Base-by-base conservation (phyloP, 2,113 vertebrate species). In the Aptenodytes forsteri region DNA sequence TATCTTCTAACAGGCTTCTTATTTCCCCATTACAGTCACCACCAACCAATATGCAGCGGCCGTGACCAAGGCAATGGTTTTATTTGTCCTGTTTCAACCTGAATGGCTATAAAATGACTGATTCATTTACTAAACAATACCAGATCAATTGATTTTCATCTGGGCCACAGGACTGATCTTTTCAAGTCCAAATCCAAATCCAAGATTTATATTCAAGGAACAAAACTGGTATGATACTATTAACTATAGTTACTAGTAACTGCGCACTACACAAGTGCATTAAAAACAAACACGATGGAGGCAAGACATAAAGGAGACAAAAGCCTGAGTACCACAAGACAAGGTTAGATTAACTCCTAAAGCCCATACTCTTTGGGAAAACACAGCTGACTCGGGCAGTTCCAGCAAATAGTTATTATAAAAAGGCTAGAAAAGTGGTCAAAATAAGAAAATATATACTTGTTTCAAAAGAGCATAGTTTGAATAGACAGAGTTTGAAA, bases 131-230 rank as follows among this genome's bases (percentile, higher is more conserved):
- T 56, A 77, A 58, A 79, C 16, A 73, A 29, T 36, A 47, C 7
- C 44, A 40, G 19, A 79, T 27, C 30, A 56, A 42, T 3, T 81
- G 8, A 40, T 71, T 84, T 91, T 93, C n/a, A 76, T 50, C 32
- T 70, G 27, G 9, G 11, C 16, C 52, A 72, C 6, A 25, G 27
- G 18, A 84, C 4, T 16, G 27, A 59, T n/a, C 6, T 49, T 76
- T 49, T 91, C 13, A 44, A 54, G 49, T 69, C 34, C 49, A 72
- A 82, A 78, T 38, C 19, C 47, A 64, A 34, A 78, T 38, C 19
- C 47, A 64, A 34, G 14, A 72, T 13, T 44, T 38, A 29, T 3
- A 47, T 42, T 85, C 49, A 58, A 0, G 0, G 30, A 72, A 58
- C 6, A 59, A 52, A 82, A 72, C 7, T 30, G 29, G 16, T 50